Percentiles rank a stretch among this genome's conserved stretches.
Conservation (phyloP, 1,140 invertebrate genomes). For the Paracyclopina nana region DNA sequence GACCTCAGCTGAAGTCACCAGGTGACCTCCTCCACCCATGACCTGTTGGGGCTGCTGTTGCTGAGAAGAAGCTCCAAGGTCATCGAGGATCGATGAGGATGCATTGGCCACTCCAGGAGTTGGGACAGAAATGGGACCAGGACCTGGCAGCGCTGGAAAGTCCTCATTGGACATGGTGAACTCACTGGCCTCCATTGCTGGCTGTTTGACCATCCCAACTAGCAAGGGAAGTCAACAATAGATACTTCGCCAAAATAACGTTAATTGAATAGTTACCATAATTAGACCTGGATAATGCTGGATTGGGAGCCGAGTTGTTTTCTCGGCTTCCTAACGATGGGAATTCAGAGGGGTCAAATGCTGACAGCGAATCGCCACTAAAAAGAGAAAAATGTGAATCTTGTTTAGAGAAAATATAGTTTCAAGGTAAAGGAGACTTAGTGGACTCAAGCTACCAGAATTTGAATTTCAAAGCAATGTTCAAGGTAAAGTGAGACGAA, state of each 20-base stretch:
- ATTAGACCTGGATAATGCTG: slow-evolving; percentile 1
- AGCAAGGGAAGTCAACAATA: slow-evolving; percentile 20
- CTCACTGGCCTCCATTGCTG: slow-evolving; percentile 68
- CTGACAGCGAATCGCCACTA: background rate
- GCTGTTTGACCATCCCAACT: slow-evolving; percentile 91
- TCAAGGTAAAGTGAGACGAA: no score
- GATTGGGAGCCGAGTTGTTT: slow-evolving; percentile 13
- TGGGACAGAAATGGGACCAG: slow-evolving; percentile 25
- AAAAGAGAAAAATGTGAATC: background rate
- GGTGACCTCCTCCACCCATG: no score
- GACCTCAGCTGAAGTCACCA: no score
- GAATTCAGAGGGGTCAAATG: slow-evolving; percentile 12
- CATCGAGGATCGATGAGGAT: no score
- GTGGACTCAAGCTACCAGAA: no score
- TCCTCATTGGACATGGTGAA: slow-evolving; percentile 96
- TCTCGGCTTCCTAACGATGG: slow-evolving; percentile 6
- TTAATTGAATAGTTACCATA: slow-evolving; percentile 6
- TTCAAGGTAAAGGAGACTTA: no score
- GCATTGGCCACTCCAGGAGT: no score
- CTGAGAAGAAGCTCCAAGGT: no score
- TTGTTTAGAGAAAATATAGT: background rate
- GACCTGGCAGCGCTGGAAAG: slow-evolving; percentile 80
- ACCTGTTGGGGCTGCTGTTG: no score
- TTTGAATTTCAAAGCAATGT: no score
- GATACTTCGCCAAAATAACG: background rate